phyloP scores from a whole-genome alignment of 2,113 vertebrate species.

The Rhabdomys dilectus region DNA sequence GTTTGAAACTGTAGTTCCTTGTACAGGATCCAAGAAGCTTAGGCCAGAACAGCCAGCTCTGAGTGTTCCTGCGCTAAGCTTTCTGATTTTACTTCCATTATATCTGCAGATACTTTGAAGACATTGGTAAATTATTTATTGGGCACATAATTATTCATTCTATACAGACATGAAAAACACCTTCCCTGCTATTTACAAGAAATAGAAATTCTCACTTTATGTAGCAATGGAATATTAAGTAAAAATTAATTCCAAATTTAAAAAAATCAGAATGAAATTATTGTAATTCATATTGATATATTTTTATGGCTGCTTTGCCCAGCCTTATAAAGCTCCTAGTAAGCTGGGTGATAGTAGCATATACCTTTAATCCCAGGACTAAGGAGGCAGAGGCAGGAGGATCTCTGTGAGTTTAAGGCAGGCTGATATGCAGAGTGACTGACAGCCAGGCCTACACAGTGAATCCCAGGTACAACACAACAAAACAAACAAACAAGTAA shows the following conservation, averaged over 20 bases:
- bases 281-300: background rate
- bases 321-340: background rate
- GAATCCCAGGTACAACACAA: background rate
- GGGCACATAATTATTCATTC: background rate
- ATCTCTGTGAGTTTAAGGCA: background rate
- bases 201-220: background rate
- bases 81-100: background rate
- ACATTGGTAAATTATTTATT: background rate
- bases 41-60: rapidly evolving
- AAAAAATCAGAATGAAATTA: background rate
- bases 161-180: background rate
- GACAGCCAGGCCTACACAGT: background rate
- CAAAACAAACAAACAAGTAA: background rate
- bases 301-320: background rate
- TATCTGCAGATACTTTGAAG: background rate
- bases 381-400: background rate
- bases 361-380: background rate
- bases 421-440: background rate
- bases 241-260: slow-evolving; percentile 1
- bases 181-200: background rate
- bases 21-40: background rate
- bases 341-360: background rate
- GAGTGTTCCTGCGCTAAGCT: background rate
- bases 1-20: background rate
- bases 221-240: background rate